Conservation (phyloP, 2,888 invertebrate species). For the Drosophila setosimentum region DNA sequence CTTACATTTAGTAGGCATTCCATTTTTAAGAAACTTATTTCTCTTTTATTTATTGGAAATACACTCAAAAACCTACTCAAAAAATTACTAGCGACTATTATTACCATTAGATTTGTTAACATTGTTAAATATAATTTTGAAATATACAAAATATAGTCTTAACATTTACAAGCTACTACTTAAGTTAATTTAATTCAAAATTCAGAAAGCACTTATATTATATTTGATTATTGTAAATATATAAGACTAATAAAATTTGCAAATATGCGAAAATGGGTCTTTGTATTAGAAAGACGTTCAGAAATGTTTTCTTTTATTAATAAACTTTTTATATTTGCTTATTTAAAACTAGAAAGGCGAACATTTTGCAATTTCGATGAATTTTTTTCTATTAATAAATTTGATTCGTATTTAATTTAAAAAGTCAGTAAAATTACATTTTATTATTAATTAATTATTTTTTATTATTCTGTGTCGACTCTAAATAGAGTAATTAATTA, state of each 20-base stretch:
- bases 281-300: not conserved
- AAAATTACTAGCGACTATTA: not conserved
- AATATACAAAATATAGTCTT: not conserved
- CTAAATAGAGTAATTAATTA: not conserved
- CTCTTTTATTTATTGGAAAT: no score
- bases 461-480: not conserved
- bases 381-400: no score
- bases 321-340: not conserved
- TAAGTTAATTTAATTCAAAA: not conserved
- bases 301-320: no score
- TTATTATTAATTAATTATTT: not conserved
- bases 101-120: no score
- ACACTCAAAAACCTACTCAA: no score
- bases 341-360: not conserved
- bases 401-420: not conserved
- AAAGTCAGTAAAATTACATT: not conserved
- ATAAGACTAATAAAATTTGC: not conserved
- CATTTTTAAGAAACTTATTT: no score
- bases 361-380: no score
- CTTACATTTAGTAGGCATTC: no score
- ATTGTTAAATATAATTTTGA: not conserved
- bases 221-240: not conserved
- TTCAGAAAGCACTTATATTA: not conserved
- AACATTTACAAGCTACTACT: not conserved
- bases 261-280: not conserved